These are phyloP conservation scores for Epinephelus moara DNA, from an alignment of 2,113 vertebrate species.

Conservation along the genomic window DNA sequence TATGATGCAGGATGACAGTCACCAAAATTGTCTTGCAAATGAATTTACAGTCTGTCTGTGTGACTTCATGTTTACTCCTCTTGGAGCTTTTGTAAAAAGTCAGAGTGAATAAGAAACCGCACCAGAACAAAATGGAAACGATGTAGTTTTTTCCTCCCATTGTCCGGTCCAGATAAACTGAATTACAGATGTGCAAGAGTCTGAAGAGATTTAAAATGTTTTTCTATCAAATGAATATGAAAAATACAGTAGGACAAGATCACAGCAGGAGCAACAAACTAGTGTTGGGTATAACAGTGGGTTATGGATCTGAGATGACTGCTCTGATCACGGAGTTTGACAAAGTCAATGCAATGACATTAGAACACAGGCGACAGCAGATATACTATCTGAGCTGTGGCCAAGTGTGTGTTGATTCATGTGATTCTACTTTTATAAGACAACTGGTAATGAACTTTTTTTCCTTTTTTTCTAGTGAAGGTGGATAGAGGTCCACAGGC, in stretches of 20 bases:
- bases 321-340: not conserved
- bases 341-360: not conserved
- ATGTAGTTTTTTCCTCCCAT: not conserved
- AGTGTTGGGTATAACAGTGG: not conserved
- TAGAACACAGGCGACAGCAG: not conserved
- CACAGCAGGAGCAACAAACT: not conserved
- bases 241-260: not conserved
- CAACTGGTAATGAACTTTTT: too few species aligned
- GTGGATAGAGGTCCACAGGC: too few species aligned
- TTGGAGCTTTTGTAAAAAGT: not conserved
- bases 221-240: not conserved
- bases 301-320: too few species aligned
- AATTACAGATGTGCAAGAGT: not conserved
- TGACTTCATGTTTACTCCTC: not conserved
- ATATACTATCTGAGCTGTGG: not conserved
- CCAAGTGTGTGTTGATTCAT: not conserved
- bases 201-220: not conserved
- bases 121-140: not conserved
- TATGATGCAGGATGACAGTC: not conserved
- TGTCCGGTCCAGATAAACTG: not conserved
- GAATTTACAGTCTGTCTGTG: not conserved
- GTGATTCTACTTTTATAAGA: not conserved
- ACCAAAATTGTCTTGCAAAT: not conserved
- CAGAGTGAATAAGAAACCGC: not conserved
- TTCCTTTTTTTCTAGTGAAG: too few species aligned